Percentiles rank a stretch among this genome's conserved stretches.
phyloP scores from a whole-genome alignment of 2,888 invertebrate genomes.

The Perizoma affinitatum region DNA sequence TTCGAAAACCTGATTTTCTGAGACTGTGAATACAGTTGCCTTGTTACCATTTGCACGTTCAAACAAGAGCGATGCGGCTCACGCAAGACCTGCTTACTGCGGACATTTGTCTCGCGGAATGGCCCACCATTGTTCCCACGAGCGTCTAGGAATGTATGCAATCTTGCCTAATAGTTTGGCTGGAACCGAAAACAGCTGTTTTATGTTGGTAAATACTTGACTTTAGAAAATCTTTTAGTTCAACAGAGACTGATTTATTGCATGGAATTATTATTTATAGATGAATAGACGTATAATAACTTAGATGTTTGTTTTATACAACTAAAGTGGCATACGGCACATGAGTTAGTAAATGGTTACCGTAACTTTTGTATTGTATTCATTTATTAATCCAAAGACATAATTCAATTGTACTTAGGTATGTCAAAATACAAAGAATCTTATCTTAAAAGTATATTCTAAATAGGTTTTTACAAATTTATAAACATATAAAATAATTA shows the following conservation, averaged over 20 bases:
- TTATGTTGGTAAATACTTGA: constrained; percentile 21
- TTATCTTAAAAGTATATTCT: too few species aligned
- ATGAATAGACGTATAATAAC: background rate
- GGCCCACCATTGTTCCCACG: constrained; percentile 28
- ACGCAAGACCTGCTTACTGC: constrained; percentile 25
- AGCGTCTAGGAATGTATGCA: constrained; percentile 36
- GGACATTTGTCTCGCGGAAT: constrained; percentile 34
- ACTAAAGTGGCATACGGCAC: too few species aligned
- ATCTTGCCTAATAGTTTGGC: constrained; percentile 35
- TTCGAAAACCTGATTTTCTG: background rate
- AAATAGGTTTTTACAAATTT: too few species aligned
- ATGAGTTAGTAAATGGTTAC: too few species aligned
- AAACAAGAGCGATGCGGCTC: constrained; percentile 25
- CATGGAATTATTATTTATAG: background rate
- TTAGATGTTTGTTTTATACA: too few species aligned
- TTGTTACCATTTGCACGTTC: constrained; percentile 23
- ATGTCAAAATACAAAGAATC: too few species aligned
- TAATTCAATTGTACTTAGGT: too few species aligned
- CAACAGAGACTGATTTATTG: constrained; percentile 10
- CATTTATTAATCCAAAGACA: too few species aligned
- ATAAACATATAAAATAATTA: too few species aligned
- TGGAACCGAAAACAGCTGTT: constrained; percentile 32
- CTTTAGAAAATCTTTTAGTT: constrained; percentile 26
- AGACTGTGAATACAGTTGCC: constrained; percentile 11
- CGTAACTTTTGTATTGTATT: too few species aligned